Base-by-base conservation (phyloP, 2,888 invertebrate species). In the Uloborus plumipes region DNA sequence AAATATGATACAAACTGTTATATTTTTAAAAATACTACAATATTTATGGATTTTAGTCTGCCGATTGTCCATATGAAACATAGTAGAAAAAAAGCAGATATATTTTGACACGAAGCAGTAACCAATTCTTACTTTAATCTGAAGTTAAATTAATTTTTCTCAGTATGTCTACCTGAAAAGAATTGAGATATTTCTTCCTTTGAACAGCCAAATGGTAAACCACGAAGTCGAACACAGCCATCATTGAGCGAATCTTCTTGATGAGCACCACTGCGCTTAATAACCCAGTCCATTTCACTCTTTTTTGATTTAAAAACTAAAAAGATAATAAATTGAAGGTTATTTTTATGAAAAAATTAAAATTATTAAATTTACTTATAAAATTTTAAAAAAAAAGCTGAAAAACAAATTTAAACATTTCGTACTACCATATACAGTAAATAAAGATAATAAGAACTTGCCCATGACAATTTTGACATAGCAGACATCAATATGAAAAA, bases 171-270 rank as follows among this genome's bases (percentile, higher is more conserved):
- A 98, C 98, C 98, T 89, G 94, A 92, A 90, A 99, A 98, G 90
- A 99, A 98, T 86, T 96, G 94, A 53, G 95, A 93, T 85, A 99
- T 94, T 90, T 98, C 97, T 89, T 97, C 96, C 88, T 96, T 97
- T 0, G 96, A 95, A 89, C 97, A 97, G 76, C 96, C 95, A 89
- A 95, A 99, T 3, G 98, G 99, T 86, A 99, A 91, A 69, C 98
- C 98, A 84, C 98, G 92, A 59, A 99, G 91, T 87, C 97, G 93
- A 22, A 98, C 95, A 86, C 96, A 91, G 89, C 94, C 92, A 90
- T 93, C 92, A 88, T 88, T 86, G 1, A 85, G 71, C 59, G 85
- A 86, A 71, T 85, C 85, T 53, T 86, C 85, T 74, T 85, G 86
- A 79, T 92, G 85, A 90, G 92, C 91, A 86, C 94, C 94, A 80